Evolutionary conservation across 1,140 invertebrate species (phyloP).

Genomic region (Hetaerina americana): DNA sequence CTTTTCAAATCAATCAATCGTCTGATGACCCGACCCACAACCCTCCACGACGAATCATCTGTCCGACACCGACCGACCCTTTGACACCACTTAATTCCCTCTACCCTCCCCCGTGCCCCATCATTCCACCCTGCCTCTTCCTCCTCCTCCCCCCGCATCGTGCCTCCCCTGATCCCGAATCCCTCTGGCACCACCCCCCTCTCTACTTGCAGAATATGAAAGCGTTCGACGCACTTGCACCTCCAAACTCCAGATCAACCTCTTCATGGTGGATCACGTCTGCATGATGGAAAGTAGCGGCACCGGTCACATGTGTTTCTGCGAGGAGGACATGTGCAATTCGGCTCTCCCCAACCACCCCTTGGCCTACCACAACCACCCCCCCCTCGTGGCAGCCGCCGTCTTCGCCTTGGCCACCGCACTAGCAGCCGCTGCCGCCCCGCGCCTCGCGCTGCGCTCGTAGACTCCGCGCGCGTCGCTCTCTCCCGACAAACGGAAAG

Average conservation of each 20-base stretch:
- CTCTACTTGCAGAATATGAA: conserved; percentile 59
- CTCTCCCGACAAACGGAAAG: not conserved
- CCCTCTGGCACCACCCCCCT: not conserved
- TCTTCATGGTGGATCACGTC: conserved; percentile 96
- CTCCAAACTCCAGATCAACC: conserved; percentile 83
- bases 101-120: no score
- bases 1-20: no score
- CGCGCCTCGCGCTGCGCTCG: not conserved
- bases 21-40: no score
- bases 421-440: not conserved
- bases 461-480: not conserved
- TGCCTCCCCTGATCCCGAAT: not conserved
- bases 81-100: no score
- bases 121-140: not conserved
- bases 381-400: not conserved
- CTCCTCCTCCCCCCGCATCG: not conserved
- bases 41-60: no score
- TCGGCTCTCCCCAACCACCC: conserved; percentile 25
- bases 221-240: conserved; percentile 81
- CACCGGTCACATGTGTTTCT: conserved; percentile 95
- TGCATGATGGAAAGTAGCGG: conserved; percentile 96
- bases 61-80: no score
- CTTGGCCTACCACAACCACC: no score
- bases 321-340: conserved; percentile 93
- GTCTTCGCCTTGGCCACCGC: not conserved